Base-by-base conservation (phyloP, 2,888 invertebrate species). In the Lasius fuliginosus region DNA sequence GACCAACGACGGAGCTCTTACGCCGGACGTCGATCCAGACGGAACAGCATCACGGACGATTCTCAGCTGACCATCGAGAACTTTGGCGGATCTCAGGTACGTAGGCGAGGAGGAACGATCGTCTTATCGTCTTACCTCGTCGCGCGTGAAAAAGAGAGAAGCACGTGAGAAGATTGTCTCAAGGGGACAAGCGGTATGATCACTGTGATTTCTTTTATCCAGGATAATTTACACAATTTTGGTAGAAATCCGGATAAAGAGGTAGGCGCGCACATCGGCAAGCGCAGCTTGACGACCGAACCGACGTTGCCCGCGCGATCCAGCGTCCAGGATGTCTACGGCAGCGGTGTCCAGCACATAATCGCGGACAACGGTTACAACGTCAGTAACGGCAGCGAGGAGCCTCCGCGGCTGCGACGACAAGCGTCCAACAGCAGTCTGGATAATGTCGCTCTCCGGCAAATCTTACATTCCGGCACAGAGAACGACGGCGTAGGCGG, bases 11-110 rank as follows among this genome's bases (percentile, higher is more conserved):
- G 97, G 94, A 96, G 96, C 69, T 96, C 96, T 83, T 98, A 97
- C 95, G 98, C 98, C 82, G 98, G 98, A 67, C 96, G 98, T 4
- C 96, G 98, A 67, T 98, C 98, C 67, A 96, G 98, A 27, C 96
- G 98, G 87, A 98, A 98, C 93, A 98, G 98, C 89, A 96, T 98
- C 73, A 96, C 97, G 86, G 98, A 98, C 94, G 98, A 98, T 94
- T 98, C 98, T 49, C 98, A 98, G 95, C 96, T 98, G 90, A 98
- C 98, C 0, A 97, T 98, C 81, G 98, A 98, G 95, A 98, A 98
- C 95, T 98, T 98, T 95, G 98, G 98, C 68, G 98, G 98, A 83
- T 98, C 98, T 89, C 98, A 98, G 95, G 94, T 94, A 90, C 84
- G 65, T 62, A 11, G 5, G 9, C 27, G 18, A 27, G n/a, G 9